Evolutionary conservation across 2,113 vertebrate species (phyloP), one percentile per base, ranked within the genome.

Genomic region (Hydrochoerus hydrochaeris): DNA sequence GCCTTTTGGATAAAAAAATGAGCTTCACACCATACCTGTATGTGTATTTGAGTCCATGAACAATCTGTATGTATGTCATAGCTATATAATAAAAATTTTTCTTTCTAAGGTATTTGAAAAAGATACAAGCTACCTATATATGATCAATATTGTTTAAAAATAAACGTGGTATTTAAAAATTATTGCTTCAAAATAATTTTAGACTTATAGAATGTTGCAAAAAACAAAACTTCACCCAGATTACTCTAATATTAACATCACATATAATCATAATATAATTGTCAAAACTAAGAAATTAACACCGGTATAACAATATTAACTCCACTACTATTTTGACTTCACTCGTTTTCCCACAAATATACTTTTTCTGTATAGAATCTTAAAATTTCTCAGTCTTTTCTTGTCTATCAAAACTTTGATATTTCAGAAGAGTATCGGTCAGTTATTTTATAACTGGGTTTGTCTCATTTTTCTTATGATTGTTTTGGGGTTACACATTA

Each of bases 211-310:
- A 94, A 83, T 26, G 8, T 57, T 88, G 12, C 19, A 65, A 38
- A 86, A 96, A 62, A 58, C 7, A 13, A 41, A 84, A 96, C 86
- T 5, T 19, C 17, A 67, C 44, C 41, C 30, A 90, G 57, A 89
- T 85, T 80, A 9, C 65, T 32, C 13, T 67, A 86, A 95, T 77
- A 65, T 60, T 84, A 91, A 91, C 4, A 80, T 87, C 67, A 84
- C 28, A 49, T 78, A 30, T n/a, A 84, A 96, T 17, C 62, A 90
- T 4, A 92, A 17, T 13, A 88, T 17, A 92, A 95, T 75, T 63
- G 77, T 85, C n/a, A 93, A 90, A 85, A 81, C 26, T 88, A 91
- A 96, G 35, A 96, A 96, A 92, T 90, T 82, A 90, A 88, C 32
- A 88, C 16, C 44, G 20, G 30, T 35, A 95, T 46, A 54, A 73